Base-by-base conservation (phyloP, 2,888 invertebrate genomes). In the Meandrusa payeni region DNA sequence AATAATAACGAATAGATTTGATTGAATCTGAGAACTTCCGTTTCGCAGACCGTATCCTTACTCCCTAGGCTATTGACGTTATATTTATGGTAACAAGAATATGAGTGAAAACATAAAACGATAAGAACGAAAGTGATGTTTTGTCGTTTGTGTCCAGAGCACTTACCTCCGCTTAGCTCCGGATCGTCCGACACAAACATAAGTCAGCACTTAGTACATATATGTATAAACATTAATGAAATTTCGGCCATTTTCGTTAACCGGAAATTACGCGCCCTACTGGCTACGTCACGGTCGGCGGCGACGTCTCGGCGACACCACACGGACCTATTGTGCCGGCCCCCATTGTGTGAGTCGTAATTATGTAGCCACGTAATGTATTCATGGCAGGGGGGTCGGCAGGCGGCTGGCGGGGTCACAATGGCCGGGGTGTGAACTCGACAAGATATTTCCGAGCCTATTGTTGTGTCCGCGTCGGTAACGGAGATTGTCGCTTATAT, bases 331-430 rank as follows among this genome's bases (percentile, higher is more conserved):
- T 52, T 50, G 50, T 52, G 50, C 43, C 45, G 38, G 11, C 29
- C 23, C 36, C 46, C 52, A 54, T 57, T 59, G 54, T 57, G 51
- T 41, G 13, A 5, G 15, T 38, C 32, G 50, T 56, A 54, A 61
- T 61, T 61, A 58, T 54, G 53, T 55, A 48, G 49, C 56, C 46
- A 54, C 54, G 55, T 55, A 52, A 43, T 43, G 42, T 51, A 50
- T 50, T 52, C 42, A 55, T 47, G 38, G 46, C 41, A 43, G 51
- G 55, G 41, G 12, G 9, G 9, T 36, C 48, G 48, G 47, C 55
- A 52, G 46, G 29, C 50, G n/a, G 46, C 9, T 9, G 17, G n/a
- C 50, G 43, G 36, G 19, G 34, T 10, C 47, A 45, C 48, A 47
- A 47, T 36, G 45, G 9, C 19, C 20, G 28, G 41, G 33, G 41